Evolutionary conservation across 2,797 vertebrate species (phyloP), one percentile per base, ranked within the genome.

Genomic region (Bufotes viridis): DNA sequence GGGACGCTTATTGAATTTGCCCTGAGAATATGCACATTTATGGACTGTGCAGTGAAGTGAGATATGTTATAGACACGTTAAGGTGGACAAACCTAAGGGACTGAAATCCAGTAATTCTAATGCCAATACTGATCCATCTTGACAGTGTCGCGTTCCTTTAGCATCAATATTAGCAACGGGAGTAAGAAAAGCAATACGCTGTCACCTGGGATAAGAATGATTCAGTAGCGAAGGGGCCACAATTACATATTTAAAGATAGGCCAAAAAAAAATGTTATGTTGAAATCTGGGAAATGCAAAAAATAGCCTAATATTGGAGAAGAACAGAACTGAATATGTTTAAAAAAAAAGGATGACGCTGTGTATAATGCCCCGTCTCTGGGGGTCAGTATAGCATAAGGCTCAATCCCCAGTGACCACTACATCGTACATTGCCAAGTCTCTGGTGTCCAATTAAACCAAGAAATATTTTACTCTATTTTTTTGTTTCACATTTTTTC

Each of bases 71-170:
- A 61, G 78, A 80, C 29, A 29, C 6, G 26, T 34, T 61, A 80
- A 80, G 55, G 57, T 80, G 78, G 78, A 80, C 78, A 60, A 60
- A 80, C 78, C 58, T 80, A 61, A 34, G 78, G 78, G 78, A 60
- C 78, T 60, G 58, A 60, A 80, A 80, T 60, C 26, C 78, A 80
- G 55, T 80, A 80, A 80, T 80, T 80, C 78, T 78, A 80, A 80
- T 80, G 78, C 78, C 26, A 80, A 80, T 60, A 80, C 78, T 61
- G 78, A 80, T 60, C 78, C 57, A 60, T 60, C 78, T 80, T 20
- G 78, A 60, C 57, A 80, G 18, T 80, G 78, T 80, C 78, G 17
- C 3, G 49, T 55, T 78, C 13, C 49, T 78, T 78, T 34, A 80
- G 78, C 78, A 61, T 60, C 78, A 80, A 29, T 60, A 34, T 80